Percentiles rank a stretch among this genome's conserved stretches.
phyloP scores from a whole-genome alignment of 2,888 invertebrate species.

The Sphaerophoria rueppellii region DNA sequence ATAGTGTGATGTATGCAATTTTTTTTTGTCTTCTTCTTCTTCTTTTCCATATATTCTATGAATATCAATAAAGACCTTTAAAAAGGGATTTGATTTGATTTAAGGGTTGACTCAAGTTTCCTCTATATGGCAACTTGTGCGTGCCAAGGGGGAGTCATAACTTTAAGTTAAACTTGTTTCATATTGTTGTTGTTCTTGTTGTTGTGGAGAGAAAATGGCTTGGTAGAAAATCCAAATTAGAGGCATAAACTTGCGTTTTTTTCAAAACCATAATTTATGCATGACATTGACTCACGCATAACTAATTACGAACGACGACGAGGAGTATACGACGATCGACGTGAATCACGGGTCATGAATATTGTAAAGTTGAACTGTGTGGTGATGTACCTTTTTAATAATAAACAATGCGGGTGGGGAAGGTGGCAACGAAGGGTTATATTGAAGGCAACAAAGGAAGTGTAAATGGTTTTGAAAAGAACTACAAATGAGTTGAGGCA shows the following conservation, averaged over 20 bases:
- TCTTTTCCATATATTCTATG: slow-evolving; percentile 10
- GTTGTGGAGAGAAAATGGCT: background rate
- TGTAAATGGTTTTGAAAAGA: slow-evolving; percentile 14
- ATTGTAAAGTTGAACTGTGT: background rate
- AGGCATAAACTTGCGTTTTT: slow-evolving; percentile 63
- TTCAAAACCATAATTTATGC: slow-evolving; percentile 61
- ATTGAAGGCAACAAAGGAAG: background rate
- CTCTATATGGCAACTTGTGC: slow-evolving; percentile 3
- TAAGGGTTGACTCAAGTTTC: slow-evolving; percentile 42
- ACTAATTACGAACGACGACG: slow-evolving; percentile 44
- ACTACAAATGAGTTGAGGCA: background rate
- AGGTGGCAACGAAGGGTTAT: background rate
- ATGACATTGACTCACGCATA: slow-evolving; percentile 72
- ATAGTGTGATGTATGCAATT: slow-evolving; percentile 60
- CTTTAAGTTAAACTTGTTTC: slow-evolving; percentile 22
- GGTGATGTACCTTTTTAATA: background rate
- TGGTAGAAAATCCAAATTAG: slow-evolving; percentile 56
- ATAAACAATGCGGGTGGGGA: background rate
- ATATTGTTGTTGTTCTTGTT: too few relatives aligned
- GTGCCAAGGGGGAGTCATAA: slow-evolving; percentile 28
- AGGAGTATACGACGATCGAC: background rate
- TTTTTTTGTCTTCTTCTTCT: slow-evolving; percentile 49
- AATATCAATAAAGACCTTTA: slow-evolving; percentile 13
- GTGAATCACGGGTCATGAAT: slow-evolving; percentile 55
- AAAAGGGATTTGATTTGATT: slow-evolving; percentile 29